Evolutionary conservation across 2,113 vertebrate genomes (phyloP).

Genomic region (Campylomormyrus numenius): DNA sequence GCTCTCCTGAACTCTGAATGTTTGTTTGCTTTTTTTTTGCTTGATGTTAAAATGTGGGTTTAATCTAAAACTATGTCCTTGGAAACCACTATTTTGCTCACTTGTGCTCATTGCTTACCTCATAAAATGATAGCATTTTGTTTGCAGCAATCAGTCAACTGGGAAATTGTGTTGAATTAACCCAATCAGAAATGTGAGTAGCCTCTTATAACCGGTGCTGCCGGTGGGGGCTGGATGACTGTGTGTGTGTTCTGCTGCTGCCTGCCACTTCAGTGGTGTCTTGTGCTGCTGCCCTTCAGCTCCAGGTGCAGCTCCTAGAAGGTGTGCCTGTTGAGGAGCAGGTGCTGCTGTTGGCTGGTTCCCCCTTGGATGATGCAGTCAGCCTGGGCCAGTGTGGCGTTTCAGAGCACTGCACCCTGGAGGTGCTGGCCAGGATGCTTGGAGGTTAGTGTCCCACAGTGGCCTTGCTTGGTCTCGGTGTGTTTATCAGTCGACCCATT

Average conservation of each 20-base stretch:
- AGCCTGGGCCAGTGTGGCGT: conserved; percentile 57
- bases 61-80: not conserved
- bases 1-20: not conserved
- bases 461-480: not conserved
- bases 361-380: conserved; percentile 61
- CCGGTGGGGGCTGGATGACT: not conserved
- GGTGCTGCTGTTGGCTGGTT: conserved; percentile 60
- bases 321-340: conserved; percentile 63
- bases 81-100: not conserved
- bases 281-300: conserved; percentile 40
- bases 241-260: too few relatives aligned
- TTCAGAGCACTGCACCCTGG: conserved; percentile 62
- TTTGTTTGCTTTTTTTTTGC: not conserved
- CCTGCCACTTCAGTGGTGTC: not conserved
- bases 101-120: not conserved
- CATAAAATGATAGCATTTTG: not conserved
- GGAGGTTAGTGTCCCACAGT: conserved; percentile 52
- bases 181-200: not conserved
- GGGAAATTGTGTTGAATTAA: not conserved
- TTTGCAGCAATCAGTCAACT: not conserved
- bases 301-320: conserved; percentile 60
- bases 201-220: not conserved
- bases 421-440: conserved; percentile 63
- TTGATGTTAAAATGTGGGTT: not conserved
- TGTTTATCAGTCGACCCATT: not conserved